Base-by-base conservation (phyloP, 2,113 vertebrate species). In the Columbina picui region DNA sequence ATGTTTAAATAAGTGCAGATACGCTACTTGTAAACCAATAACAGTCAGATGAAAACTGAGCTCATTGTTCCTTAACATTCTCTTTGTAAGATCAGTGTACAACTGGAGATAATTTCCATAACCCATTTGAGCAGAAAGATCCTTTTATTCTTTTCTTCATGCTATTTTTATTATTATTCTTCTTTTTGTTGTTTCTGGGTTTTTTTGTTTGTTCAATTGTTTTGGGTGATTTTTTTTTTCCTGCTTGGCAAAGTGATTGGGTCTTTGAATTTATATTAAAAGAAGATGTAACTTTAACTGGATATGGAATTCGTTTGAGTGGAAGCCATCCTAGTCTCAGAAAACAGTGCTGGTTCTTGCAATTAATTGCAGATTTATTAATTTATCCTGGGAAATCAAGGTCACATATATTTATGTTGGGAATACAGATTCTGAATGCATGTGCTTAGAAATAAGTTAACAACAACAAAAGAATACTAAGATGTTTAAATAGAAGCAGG, bases 211-310 rank as follows among this genome's bases (percentile, higher is more conserved):
- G 2, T 45, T 34, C 45, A 7, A 63, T 87, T 39, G 2, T 2
- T 76, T 81, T 38, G 61, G 4, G 6, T 45, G 25, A 56, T 14
- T 39, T 50, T 45, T 41, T 67, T 39, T 67, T 74, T 50, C 26
- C 21, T 19, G 78, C n/a, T 87, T 90, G 78, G 82, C 63, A 87
- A 79, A 94, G 10, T 64, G 39, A 78, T 64, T 53, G 14, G 19
- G 57, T 84, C 79, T 90, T 97, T 97, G 76, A 95, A 90, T 22
- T 64, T 10, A 0, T 61, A 95, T 95, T 96, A 71, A 90, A 95
- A 97, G 67, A 95, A 95, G 49, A 92, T 92, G 68, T 26, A 74
- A 55, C n/a, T 91, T 94, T 36, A 87, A 87, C 32, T 87, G 83
- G 14, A 34, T 84, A 52, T 81, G 75, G 41, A 84, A 86, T 84